Base-by-base conservation (phyloP, 1,140 invertebrate genomes). In the Trachelipus rathkii region DNA sequence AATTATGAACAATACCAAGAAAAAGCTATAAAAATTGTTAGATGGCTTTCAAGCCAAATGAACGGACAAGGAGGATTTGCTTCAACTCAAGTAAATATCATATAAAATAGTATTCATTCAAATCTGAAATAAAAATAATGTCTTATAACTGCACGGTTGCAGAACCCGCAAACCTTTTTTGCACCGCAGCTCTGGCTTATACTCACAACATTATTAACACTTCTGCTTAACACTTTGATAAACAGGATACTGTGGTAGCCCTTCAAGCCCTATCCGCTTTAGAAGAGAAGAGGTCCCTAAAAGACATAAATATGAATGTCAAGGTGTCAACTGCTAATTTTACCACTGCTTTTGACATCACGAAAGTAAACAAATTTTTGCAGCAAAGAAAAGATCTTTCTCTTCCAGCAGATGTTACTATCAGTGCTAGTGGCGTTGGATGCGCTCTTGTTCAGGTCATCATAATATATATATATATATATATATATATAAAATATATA, bases 11-110 rank as follows among this genome's bases (percentile, higher is more conserved):
- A 92, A 89, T 33, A 72, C 19, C 19, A 50, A 24, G 83, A 87
- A 33, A 84, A 86, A 21, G 85, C 87, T 1, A 83, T 88, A 53
- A 89, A 89, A 74, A 87, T 89, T 2, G 84, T 91, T 0, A 87
- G 89, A 70, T 95, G 92, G 92, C 85, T 95, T 76, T 89, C 91
- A 9, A 86, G 88, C 44, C 90, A 94, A 83, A 81, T 23, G n/a
- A 81, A 77, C 46, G 74, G 72, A 15, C 85, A 89, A 43, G 93
- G 93, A 45, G 93, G 93, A 13, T 95, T 94, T 82, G 86, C 89
- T 0, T 93, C 92, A 5, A 90, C 90, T 0, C 90, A 85, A 83
- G 91, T 92, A 79, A 33, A 6, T 33, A 33, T n/a, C n/a, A n/a
- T n/a, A n/a, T n/a, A n/a, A n/a, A n/a, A 33, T 33, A 33, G 6